These are phyloP conservation scores for Semicossyphus pulcher DNA, from an alignment of 2,113 vertebrate species.

Conservation along the genomic window DNA sequence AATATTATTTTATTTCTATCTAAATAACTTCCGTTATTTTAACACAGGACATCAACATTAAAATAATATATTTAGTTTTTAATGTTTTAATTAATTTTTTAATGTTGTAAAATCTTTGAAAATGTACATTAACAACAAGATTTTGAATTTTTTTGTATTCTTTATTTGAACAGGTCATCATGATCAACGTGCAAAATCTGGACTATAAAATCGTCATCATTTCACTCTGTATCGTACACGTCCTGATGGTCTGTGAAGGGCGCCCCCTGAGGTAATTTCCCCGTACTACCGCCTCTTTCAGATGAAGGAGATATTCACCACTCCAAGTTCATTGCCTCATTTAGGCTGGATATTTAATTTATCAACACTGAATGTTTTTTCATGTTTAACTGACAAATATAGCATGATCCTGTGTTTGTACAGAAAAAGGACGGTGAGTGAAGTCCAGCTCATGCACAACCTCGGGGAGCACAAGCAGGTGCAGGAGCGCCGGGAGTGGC, in stretches of 20 bases:
- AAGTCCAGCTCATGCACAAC: constrained; percentile 95
- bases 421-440: constrained; percentile 92
- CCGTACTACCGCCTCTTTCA: not conserved
- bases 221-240: constrained; percentile 82
- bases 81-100: too few relatives aligned
- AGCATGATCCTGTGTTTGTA: not conserved
- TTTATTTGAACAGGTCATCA: constrained; percentile 71
- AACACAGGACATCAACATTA: too few relatives aligned
- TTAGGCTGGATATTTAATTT: not conserved
- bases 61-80: too few relatives aligned
- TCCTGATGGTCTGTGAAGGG: constrained; percentile 80
- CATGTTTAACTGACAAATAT: not conserved
- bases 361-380: too few relatives aligned
- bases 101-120: not conserved
- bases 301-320: not conserved
- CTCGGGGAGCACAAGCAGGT: constrained; percentile 85
- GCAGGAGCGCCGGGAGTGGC: constrained; percentile 90
- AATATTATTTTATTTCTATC: too few relatives aligned
- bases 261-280: constrained; percentile 84
- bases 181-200: constrained; percentile 78
- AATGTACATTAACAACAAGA: not conserved
- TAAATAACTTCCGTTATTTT: too few relatives aligned
- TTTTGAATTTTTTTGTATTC: not conserved
- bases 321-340: not conserved
- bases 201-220: constrained; percentile 72